Evolutionary conservation across 2,888 invertebrate genomes (phyloP), one percentile per base, ranked within the genome.

Genomic region (Bombyx huttoni): DNA sequence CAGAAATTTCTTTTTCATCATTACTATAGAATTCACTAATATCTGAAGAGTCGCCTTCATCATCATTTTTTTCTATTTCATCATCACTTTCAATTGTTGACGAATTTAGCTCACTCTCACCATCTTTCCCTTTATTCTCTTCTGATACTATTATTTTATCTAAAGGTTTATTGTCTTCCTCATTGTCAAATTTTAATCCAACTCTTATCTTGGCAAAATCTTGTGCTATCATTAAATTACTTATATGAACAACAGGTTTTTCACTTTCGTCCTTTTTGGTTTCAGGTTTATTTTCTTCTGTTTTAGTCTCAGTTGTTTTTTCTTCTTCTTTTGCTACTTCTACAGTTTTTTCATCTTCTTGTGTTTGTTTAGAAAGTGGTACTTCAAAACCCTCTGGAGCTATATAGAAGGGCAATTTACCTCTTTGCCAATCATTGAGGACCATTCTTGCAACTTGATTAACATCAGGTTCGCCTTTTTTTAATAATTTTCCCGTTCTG

Each of bases 371-470:
- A n/a, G 89, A 78, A 58, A 92, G 78, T 3, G 95, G 94, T 50
- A 90, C 81, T 78, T 94, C 94, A 81, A 91, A 95, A 1, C 94
- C 95, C 62, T 94, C 94, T 13, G 98, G 98, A 49, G 93, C 90
- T 6, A 96, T 93, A 88, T 96, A 99, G 81, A 96, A 99, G 0
- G 99, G 98, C 52, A 99, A 84, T 81, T 97, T 98, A 7, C 99
- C 99, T 68, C 99, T 91, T 83, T 99, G 99, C 95, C 98, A 99
- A 80, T 99, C 99, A 87, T 99, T 99, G 2, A 99, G 90, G 9
- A 99, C 92, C 95, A 98, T 98, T 76, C 95, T 94, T 0, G 99
- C 94, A 0, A 95, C 94, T 55, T 94, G 94, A 50, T 91, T 86
- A 14, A 98, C 87, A 83, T 99, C 98, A 9, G 99, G 97, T 73